Evolutionary conservation across 2,113 vertebrate genomes (phyloP), one percentile per base, ranked within the genome.

Genomic region (Potamarius usumacintae): DNA sequence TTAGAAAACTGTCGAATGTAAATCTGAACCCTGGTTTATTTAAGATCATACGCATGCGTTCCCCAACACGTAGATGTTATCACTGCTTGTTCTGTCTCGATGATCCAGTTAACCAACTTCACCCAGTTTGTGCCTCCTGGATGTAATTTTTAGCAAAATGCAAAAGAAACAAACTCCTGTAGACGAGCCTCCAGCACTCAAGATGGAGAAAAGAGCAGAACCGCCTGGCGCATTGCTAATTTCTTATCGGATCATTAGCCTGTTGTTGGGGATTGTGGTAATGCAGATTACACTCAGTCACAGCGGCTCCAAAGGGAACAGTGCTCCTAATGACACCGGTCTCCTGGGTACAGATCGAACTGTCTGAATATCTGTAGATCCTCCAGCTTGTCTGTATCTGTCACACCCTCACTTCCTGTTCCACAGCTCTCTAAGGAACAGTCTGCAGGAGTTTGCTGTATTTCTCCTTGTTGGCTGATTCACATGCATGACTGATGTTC

Each of bases 401-500:
- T 76, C 53, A 27, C 8, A 7, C 90, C 82, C 72, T 1, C 27
- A 50, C 86, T 87, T 84, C 83, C 57, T 72, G 53, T 79, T 48
- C 52, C 89, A 72, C 55, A 76, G n/a, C 67, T 90, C 89, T 93
- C 92, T 85, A 22, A 90, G 92, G 92, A 94, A 91, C 78, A 74
- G 89, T 91, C 93, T 87, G 93, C 94, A 92, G 94, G 94, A 93
- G 91, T 92, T 91, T 57, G 34, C 87, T 91, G 90, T 85, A 93
- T 92, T 94, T 55, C 93, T 94, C 92, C 94, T 94, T n/a, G 53
- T 93, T 93, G 94, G 93, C 92, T 93, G 91, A 91, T 93, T 90
- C 89, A 89, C 92, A 94, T 92, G 93, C 94, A 94, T 94, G 92
- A 94, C 93, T 93, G 93, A 95, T 93, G 92, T 91, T 92, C 89